Evolutionary conservation across 1,140 invertebrate species (phyloP), one percentile per base, ranked within the genome.

Genomic region (Paralvinella palmiformis): DNA sequence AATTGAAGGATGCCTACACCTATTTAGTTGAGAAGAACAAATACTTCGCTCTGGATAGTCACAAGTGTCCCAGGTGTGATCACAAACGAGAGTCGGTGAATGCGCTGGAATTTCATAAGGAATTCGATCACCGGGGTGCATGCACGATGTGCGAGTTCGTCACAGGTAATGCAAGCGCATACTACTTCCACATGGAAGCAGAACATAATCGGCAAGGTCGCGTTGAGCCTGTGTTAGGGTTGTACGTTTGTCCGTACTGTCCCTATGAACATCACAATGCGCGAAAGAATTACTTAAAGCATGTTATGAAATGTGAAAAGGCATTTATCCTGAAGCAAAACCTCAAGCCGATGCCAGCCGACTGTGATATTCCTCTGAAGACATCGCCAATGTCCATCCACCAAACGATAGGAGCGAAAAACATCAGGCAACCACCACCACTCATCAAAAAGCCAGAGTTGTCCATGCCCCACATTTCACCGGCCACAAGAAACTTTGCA

Each of bases 321-420:
- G 41, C 27, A 36, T 66, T 66, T 32, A 59, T 35, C 17, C 27
- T 66, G 13, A 33, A 17, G 27, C 32, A 22, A 27, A 66, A 66
- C 53, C 59, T 66, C 3, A 35, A 62, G 41, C 64, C 64, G 20
- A 20, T 44, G 24, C 64, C 64, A 32, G 64, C 59, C 29, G 64
- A 66, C 45, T 55, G 37, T 56, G 64, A 66, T 45, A 62, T 66
- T 52, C 64, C 64, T 2, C 31, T 66, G 29, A 63, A 63, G 27
- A 41, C n/a, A n/a, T 52, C 31, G 20, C 48, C 48, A 52, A 22
- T 22, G 15, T 52, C 24, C 31, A 29, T 22, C n/a, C 24, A 22
- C 10, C 55, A 27, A 33, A 36, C 13, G 2, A 6, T 57, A 32
- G 29, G 2, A 15, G 3, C 20, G 27, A 20, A 15, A 13, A 37